Conservation (phyloP, 2,797 vertebrate species). For the Acipenser transmontanus region DNA sequence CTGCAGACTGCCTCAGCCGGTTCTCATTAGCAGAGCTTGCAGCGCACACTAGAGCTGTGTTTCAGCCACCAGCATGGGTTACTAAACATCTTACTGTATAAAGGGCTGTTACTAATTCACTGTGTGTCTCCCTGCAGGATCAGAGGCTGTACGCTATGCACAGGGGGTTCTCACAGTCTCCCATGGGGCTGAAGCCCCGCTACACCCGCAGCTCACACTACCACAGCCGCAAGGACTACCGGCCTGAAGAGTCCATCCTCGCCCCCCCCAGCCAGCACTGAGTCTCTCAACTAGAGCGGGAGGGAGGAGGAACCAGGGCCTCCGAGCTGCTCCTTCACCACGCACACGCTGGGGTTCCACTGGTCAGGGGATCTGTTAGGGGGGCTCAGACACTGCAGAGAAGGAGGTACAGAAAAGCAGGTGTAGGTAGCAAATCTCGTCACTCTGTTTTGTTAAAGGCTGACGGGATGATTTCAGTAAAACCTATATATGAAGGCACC, state of each 20-base stretch:
- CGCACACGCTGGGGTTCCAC: not conserved
- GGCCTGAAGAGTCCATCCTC: constrained; percentile 14
- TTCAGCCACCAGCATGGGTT: too few relatives aligned
- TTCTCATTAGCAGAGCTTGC: too few relatives aligned
- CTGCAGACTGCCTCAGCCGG: too few relatives aligned
- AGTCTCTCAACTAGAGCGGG: constrained; percentile 13
- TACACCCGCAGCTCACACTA: constrained; percentile 20
- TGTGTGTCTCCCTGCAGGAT: constrained; percentile 23
- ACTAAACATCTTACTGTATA: too few relatives aligned
- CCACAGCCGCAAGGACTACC: constrained; percentile 27
- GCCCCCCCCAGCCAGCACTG: not conserved
- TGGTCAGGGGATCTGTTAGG: not conserved
- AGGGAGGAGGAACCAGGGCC: not conserved
- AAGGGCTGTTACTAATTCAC: too few relatives aligned
- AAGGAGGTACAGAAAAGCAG: too few relatives aligned
- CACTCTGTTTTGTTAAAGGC: too few relatives aligned
- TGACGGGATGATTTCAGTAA: too few relatives aligned
- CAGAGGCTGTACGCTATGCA: constrained; percentile 26
- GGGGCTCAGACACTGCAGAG: not conserved
- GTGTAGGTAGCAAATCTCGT: too few relatives aligned
- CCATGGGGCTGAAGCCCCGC: constrained; percentile 27
- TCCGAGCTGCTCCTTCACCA: too few relatives aligned
- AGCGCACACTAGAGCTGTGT: too few relatives aligned
- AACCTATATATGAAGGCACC: too few relatives aligned
- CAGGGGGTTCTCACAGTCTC: constrained; percentile 20